Evolutionary conservation across 2,888 invertebrate genomes (phyloP), one percentile per base, ranked within the genome.

Genomic region (Papilio gigon): DNA sequence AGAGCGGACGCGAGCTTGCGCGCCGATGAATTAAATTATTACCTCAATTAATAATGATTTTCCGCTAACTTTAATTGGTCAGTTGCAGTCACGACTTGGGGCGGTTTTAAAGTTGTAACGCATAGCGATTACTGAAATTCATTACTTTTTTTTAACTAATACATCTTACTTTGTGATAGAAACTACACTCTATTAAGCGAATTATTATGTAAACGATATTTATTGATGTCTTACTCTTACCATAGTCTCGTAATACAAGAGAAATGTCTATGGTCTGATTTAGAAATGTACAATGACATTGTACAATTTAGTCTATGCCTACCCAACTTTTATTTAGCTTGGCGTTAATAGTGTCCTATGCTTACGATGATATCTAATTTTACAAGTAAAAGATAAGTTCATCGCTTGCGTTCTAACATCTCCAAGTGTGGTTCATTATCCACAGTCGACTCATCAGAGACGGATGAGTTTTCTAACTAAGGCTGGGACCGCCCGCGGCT

Each of bases 41-140:
- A 74, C 70, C 67, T 70, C 74, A 77, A 80, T 82, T 81, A 78
- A 75, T 76, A 73, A 74, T 71, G 74, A 75, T 77, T 76, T 73
- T 72, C 70, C 71, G 72, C 74, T 77, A 58, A 68, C 80, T 80
- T 81, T 81, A 80, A 80, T 74, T 70, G 71, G 72, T 67, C 72
- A 59, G 66, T 67, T 72, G 68, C 69, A 75, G 77, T 81, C 82
- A 81, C 81, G 81, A 77, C 74, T 74, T 73, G 70, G 71, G 25
- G 25, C n/a, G 59, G 25, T 8, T 17, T 35, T 33, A 35, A 42
- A 63, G 9, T 27, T 63, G 27, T 64, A 64, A 64, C 63, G 47
- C 40, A 66, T 72, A 71, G 47, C 72, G 71, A 69, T 70, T 58
- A 71, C 65, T 12, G 30, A 20, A 5, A 9, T 11, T n/a, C n/a